Base-by-base conservation (phyloP, 2,888 invertebrate species). In the Pterobdella sp. region DNA sequence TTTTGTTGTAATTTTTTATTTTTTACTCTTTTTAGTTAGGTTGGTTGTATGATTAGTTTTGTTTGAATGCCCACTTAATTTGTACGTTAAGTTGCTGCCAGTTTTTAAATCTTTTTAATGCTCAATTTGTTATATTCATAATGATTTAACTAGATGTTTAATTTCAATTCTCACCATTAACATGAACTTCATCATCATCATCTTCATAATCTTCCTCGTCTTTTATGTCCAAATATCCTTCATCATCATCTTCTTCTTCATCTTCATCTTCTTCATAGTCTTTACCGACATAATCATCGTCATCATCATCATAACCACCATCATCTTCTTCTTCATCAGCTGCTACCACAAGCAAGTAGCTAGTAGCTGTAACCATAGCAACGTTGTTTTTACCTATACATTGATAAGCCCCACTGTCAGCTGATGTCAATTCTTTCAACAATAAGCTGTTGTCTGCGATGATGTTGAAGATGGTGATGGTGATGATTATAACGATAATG, bases 171-270 rank as follows among this genome's bases (percentile, higher is more conserved):
- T 42, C 42, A 42, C 18, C 42, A 42, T 14, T 18, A 42, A 14
- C 42, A 42, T 42, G 10, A 14, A 42, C 63, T 7, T 69, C 69
- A 29, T 52, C 56, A 18, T 69, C 69, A n/a, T 69, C 56, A 42
- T 69, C 69, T 7, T 69, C 69, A 4, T 52, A 1, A 42, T 52
- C 69, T 3, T 52, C 69, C 26, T 69, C 42, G 4, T 68, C 68
- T n/a, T 35, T 2, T 14, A 1, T 37, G 26, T 42, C 36, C 3
- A 31, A 29, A 3, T 69, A 29, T 7, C n/a, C 31, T 37, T 42
- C 69, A 4, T 2, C 69, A 34, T 52, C 69, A 42, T 1, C 69
- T 52, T 31, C 69, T n/a, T 1, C 69, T 29, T 52, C 69, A 49
- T n/a, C 56, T 31, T 42, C 52, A 22, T 42, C 52, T n/a, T 29